Percentiles rank a stretch among this genome's conserved stretches.
These are phyloP conservation scores for Caerostris extrusa DNA, from an alignment of 1,140 invertebrate genomes.

Conservation along the genomic window DNA sequence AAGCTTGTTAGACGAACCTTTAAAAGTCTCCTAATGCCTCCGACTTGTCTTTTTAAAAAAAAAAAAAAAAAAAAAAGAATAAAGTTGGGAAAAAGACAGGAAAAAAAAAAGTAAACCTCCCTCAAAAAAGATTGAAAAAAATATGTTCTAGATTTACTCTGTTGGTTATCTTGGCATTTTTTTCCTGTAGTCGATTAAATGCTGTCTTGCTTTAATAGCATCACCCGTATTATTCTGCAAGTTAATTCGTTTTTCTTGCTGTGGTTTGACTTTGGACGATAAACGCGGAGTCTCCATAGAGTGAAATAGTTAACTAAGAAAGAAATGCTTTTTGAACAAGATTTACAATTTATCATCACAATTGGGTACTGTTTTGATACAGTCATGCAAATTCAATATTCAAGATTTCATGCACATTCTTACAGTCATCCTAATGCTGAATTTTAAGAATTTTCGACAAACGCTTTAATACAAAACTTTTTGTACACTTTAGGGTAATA, in stretches of 20 bases:
- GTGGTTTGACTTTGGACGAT: not conserved
- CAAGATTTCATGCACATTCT: too few species aligned
- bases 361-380: too few species aligned
- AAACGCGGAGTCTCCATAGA: not conserved
- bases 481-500: too few species aligned
- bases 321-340: too few species aligned
- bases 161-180: constrained; percentile 14
- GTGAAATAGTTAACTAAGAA: not conserved
- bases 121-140: not conserved
- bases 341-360: too few species aligned
- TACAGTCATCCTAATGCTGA: too few species aligned
- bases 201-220: constrained; percentile 12
- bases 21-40: constrained; percentile 65
- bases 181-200: constrained; percentile 41
- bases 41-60: constrained; percentile 47
- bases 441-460: too few species aligned
- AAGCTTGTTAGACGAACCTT: constrained; percentile 69
- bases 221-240: not conserved
- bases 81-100: not conserved
- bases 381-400: too few species aligned
- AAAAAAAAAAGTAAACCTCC: too few species aligned
- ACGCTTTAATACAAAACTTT: too few species aligned
- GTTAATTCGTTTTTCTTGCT: constrained; percentile 21
- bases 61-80: constrained; percentile 27
- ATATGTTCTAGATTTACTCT: constrained; percentile 1